phyloP scores from a whole-genome alignment of 1,140 invertebrate species.

The Zaprionus inermis region DNA sequence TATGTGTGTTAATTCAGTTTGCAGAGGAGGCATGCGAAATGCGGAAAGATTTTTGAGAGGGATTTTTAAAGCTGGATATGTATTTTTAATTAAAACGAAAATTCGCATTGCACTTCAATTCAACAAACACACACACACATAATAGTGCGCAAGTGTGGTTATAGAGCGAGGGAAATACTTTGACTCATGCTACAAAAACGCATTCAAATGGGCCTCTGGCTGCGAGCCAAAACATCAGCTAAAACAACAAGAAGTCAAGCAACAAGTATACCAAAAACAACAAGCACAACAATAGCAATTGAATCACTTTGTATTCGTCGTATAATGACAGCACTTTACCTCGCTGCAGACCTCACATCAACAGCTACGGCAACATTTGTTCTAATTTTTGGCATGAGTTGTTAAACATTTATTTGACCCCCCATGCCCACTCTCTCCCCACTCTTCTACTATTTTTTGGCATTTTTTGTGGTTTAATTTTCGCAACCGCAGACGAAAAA shows the following conservation, averaged over 20 bases:
- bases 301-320: conserved; percentile 55
- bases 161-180: conserved; percentile 19
- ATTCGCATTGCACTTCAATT: conserved; percentile 27
- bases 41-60: conserved; percentile 71
- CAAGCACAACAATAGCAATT: conserved; percentile 51
- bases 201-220: conserved; percentile 48
- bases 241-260: conserved; percentile 38
- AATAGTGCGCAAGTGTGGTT: conserved; percentile 26
- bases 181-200: conserved; percentile 51
- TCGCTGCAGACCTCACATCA: conserved; percentile 59
- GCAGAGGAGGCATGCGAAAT: conserved; percentile 51
- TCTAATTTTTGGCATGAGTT: conserved; percentile 71
- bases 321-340: conserved; percentile 69
- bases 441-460: conserved; percentile 45
- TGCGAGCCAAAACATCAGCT: conserved; percentile 39
- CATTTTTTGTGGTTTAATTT: conserved; percentile 33
- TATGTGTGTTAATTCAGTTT: conserved; percentile 70
- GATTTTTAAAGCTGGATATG: conserved; percentile 25
- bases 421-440: not conserved
- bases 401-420: conserved; percentile 26
- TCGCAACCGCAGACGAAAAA: conserved; percentile 40
- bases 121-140: conserved; percentile 30
- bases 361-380: conserved; percentile 60
- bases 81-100: conserved; percentile 68
- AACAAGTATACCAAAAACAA: not conserved